Base-by-base conservation (phyloP, 2,797 vertebrate genomes). In the Gorsachius magnificus region DNA sequence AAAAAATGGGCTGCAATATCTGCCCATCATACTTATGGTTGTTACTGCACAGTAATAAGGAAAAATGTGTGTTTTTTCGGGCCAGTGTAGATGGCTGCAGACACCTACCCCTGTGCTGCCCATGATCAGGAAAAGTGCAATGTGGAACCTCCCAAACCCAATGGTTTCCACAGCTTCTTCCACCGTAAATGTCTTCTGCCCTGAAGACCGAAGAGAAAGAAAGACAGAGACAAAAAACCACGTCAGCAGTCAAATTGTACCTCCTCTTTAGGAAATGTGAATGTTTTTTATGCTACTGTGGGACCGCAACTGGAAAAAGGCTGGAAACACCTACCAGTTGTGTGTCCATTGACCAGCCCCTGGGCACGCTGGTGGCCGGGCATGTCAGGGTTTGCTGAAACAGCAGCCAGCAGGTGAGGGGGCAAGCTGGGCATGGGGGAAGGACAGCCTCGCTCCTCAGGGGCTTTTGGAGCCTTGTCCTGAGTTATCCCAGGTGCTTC, bases 141-240 rank as follows among this genome's bases (percentile, higher is more conserved):
- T 57, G 96, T 99, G 99, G 70, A 99, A 99, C 6, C 98, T 98
- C 1, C 99, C 99, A 4, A 99, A 99, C 13, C 99, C 99, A 2
- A 99, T 99, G 16, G 96, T 97, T 96, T 99, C 99, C 72, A 99
- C 99, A 0, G 99, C 99, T 2, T 99, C 98, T 89, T 99, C 99
- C 94, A 99, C 99, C 0, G 98, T 99, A 97, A 98, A 99, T 0
- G 96, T 99, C 96, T 98, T 98, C 6, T 95, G 87, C 31, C 96
- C 98, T 98, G 96, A 79, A 79, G 48, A 82, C 21, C 8, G 83
- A 86, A 19, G 10, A 26, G 38, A 78, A 83, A 69, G 35, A 76
- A 48, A 84, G 43, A 33, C 4, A 81, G 25, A 74, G 13, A 31
- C 11, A 82, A 41, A 69, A 69, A 3, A 11, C 1, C 3, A 6